Percentiles rank a stretch among this genome's conserved stretches.
phyloP scores from a whole-genome alignment of 64 coral and sea anemone species.

The Porites australiensis region DNA sequence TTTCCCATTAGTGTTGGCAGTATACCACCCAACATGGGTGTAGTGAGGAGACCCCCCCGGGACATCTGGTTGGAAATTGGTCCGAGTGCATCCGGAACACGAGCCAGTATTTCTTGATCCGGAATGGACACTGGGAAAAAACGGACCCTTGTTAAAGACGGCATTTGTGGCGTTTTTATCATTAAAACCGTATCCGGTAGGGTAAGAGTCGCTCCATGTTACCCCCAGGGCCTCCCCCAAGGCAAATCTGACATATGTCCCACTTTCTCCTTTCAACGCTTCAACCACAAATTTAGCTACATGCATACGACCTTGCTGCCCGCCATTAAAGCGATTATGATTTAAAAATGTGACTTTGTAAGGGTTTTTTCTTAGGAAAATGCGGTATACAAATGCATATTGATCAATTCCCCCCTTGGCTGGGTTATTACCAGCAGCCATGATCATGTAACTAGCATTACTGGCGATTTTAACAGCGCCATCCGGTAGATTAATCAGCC shows the following conservation, averaged over 20 bases:
- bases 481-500: slow-evolving; percentile 66
- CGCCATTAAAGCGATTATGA: slow-evolving; percentile 81
- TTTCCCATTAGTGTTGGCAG: slow-evolving; percentile 26
- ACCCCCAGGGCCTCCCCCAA: slow-evolving; percentile 82
- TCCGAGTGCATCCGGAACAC: background rate
- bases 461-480: slow-evolving; percentile 80
- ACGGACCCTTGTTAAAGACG: slow-evolving; percentile 54
- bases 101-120: slow-evolving; percentile 42
- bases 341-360: slow-evolving; percentile 89
- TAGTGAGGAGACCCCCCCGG: slow-evolving; percentile 41
- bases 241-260: slow-evolving; percentile 48
- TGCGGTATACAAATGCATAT: slow-evolving; percentile 80
- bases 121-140: slow-evolving; percentile 87
- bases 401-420: slow-evolving; percentile 70
- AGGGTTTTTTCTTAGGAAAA: slow-evolving; percentile 53
- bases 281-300: slow-evolving; percentile 75
- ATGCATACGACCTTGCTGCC: slow-evolving; percentile 80
- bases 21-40: slow-evolving; percentile 76
- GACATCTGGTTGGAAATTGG: slow-evolving; percentile 71
- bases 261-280: slow-evolving; percentile 88
- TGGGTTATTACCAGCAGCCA: slow-evolving; percentile 92
- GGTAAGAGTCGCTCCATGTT: slow-evolving; percentile 74
- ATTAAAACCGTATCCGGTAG: slow-evolving; percentile 85
- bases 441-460: slow-evolving; percentile 84
- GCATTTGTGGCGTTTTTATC: slow-evolving; percentile 35